phyloP scores from a whole-genome alignment of 2,797 vertebrate species.

The Macroramphosus scolopax region DNA sequence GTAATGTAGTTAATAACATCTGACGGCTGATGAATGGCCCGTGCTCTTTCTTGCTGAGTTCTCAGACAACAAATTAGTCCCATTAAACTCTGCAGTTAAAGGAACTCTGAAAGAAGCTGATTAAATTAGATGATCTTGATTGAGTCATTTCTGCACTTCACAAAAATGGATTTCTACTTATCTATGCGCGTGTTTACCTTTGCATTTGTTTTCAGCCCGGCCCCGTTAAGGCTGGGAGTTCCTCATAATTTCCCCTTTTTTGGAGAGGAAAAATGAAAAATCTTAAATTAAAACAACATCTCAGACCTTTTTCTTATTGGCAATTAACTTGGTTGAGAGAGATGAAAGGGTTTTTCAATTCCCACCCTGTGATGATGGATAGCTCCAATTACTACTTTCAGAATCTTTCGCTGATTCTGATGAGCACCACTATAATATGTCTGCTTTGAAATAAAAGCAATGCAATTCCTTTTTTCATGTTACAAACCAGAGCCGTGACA shows the following conservation, averaged over 20 bases:
- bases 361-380: conserved; percentile 52
- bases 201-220: conserved; percentile 23
- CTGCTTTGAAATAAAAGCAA: conserved; percentile 50
- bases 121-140: conserved; percentile 71
- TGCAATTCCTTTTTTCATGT: conserved; percentile 14
- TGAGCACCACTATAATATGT: conserved; percentile 45
- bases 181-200: conserved; percentile 45
- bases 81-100: conserved; percentile 76
- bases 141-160: conserved; percentile 57
- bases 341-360: conserved; percentile 64
- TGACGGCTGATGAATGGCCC: conserved; percentile 77
- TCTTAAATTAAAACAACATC: conserved; percentile 69
- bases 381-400: conserved; percentile 63
- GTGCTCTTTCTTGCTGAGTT: conserved; percentile 67
- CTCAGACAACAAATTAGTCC: conserved; percentile 76
- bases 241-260: conserved; percentile 34
- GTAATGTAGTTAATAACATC: conserved; percentile 78
- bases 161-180: conserved; percentile 44
- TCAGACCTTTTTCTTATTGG: conserved; percentile 62
- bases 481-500: conserved; percentile 28
- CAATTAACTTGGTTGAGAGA: conserved; percentile 64
- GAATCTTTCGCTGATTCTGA: conserved; percentile 63
- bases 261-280: conserved; percentile 29
- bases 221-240: conserved; percentile 8
- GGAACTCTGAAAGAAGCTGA: conserved; percentile 70